These are phyloP conservation scores for Agapornis canus DNA, from an alignment of 2,797 vertebrate genomes.

Conservation along the genomic window DNA sequence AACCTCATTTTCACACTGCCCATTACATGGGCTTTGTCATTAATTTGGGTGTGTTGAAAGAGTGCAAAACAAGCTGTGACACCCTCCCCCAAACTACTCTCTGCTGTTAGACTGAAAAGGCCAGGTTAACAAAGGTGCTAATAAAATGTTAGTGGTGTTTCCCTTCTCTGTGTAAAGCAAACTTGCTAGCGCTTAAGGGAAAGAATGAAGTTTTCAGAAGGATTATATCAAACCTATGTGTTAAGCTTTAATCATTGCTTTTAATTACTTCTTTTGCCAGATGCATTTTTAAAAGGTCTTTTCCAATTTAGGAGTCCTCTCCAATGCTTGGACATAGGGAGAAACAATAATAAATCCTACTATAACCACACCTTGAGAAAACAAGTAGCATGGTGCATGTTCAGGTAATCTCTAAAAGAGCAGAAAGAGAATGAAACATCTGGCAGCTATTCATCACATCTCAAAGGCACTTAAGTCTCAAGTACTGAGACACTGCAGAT, in stretches of 20 bases:
- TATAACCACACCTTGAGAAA: neutral
- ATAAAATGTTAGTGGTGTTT: neutral
- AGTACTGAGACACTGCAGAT: neutral
- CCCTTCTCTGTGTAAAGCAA: neutral
- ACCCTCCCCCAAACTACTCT: neutral
- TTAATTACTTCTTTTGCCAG: neutral
- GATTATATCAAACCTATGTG: neutral
- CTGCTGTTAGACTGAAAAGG: constrained; percentile 9
- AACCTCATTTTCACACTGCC: constrained; percentile 13
- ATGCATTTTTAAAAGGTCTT: neutral
- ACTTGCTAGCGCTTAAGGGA: neutral
- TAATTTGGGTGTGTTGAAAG: neutral
- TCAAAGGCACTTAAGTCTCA: neutral
- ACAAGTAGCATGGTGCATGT: neutral
- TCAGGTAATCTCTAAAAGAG: neutral
- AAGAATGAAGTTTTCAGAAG: neutral
- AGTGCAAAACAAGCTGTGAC: constrained; percentile 20
- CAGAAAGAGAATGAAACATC: neutral
- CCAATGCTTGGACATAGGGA: accelerated
- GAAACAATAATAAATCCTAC: neutral
- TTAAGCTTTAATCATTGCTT: neutral
- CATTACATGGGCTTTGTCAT: neutral
- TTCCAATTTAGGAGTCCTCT: neutral
- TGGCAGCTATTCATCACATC: neutral
- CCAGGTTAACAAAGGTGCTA: neutral